Evolutionary conservation across 64 coral and sea anemone species (phyloP).

Genomic region (Trachythela sp.): DNA sequence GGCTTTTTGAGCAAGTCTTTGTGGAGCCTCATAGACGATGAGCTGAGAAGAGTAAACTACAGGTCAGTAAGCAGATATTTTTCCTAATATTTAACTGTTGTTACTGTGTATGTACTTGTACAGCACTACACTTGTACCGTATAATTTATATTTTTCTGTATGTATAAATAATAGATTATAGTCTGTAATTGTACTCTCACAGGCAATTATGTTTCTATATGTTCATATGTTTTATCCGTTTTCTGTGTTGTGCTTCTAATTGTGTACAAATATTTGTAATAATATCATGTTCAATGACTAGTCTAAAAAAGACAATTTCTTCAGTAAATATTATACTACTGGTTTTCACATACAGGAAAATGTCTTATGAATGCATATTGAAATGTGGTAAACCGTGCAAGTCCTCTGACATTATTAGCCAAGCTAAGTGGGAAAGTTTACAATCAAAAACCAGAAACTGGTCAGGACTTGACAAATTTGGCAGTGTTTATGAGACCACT

Average conservation of each 20-base stretch:
- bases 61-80: too few species aligned
- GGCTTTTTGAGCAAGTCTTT: too few species aligned
- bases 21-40: too few species aligned
- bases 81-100: too few species aligned
- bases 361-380: slow-evolving; percentile 12
- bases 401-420: background rate
- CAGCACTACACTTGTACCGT: too few species aligned
- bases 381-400: slow-evolving; percentile 11
- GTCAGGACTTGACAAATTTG: slow-evolving; percentile 22
- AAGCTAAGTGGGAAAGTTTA: slow-evolving; percentile 1
- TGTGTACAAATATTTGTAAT: too few species aligned
- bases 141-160: too few species aligned
- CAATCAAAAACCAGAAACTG: slow-evolving; percentile 14
- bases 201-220: background rate
- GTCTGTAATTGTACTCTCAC: background rate
- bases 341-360: background rate
- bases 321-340: background rate
- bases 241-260: too few species aligned
- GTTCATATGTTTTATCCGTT: background rate
- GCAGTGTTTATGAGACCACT: slow-evolving; percentile 10
- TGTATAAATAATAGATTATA: too few species aligned
- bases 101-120: too few species aligned
- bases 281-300: too few species aligned
- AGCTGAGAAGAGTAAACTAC: too few species aligned
- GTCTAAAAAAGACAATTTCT: background rate